These are phyloP conservation scores for Pipistrellus nathusii DNA, from an alignment of 2,797 vertebrate species.

Conservation along the genomic window DNA sequence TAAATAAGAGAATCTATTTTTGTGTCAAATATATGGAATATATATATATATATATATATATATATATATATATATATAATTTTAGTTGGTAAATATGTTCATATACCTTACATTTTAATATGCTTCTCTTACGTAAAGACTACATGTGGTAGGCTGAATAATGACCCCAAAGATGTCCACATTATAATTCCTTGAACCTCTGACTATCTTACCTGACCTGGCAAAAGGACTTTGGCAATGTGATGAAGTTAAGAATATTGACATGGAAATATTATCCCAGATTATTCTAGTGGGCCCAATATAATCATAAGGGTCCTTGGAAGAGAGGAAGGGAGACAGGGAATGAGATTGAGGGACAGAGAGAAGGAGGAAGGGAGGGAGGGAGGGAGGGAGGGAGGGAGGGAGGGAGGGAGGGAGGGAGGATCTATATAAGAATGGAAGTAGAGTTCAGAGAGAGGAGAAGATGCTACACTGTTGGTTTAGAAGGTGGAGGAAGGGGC, in stretches of 20 bases:
- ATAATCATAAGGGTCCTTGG: neutral
- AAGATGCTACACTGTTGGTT: neutral
- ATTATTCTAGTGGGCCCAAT: neutral
- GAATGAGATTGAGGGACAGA: too few species aligned
- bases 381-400: neutral
- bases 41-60: neutral
- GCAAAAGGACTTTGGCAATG: neutral
- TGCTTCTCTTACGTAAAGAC: neutral
- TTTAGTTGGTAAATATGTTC: neutral
- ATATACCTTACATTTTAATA: slow-evolving; percentile 10
- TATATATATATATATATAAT: neutral
- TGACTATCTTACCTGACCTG: neutral
- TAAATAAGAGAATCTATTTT: neutral
- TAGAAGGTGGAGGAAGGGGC: slow-evolving; percentile 8
- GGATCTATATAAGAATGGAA: neutral
- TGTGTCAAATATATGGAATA: neutral
- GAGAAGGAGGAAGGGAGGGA: neutral
- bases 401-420: neutral
- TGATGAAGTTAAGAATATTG: neutral
- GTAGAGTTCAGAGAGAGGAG: neutral
- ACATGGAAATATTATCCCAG: neutral
- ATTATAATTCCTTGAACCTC: neutral
- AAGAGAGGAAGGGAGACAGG: too few species aligned
- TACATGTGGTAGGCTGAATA: neutral
- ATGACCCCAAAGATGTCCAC: neutral